Conservation (phyloP, 1,140 invertebrate genomes). For the Drosophila kepulauana region DNA sequence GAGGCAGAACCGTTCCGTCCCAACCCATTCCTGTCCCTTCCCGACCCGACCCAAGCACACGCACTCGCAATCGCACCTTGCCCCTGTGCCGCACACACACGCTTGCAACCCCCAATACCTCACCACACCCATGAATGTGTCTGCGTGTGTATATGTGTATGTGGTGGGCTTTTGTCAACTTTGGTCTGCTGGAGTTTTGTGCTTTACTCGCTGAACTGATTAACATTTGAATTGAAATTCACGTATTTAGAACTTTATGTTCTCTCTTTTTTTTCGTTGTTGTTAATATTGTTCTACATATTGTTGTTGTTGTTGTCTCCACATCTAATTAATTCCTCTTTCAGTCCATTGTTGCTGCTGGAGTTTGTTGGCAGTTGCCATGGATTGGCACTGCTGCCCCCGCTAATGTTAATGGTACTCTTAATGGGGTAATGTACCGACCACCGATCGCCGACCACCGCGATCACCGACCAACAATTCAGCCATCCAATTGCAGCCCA, state of each 20-base stretch:
- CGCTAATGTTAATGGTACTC: slow-evolving; percentile 66
- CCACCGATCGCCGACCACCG: neutral
- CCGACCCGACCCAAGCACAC: slow-evolving; percentile 4
- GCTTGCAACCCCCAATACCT: slow-evolving; percentile 25
- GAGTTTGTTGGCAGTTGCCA: slow-evolving; percentile 35
- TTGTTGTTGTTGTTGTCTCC: slow-evolving; percentile 75
- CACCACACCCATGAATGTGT: slow-evolving; percentile 37
- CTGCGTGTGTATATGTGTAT: slow-evolving; percentile 21
- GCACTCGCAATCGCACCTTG: slow-evolving; percentile 47
- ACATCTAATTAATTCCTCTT: slow-evolving; percentile 82
- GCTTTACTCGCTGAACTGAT: slow-evolving; percentile 65
- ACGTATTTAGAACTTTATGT: slow-evolving; percentile 76
- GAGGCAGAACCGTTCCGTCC: slow-evolving; percentile 51
- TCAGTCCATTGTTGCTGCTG: slow-evolving; percentile 68
- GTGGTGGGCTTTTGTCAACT: slow-evolving; percentile 65
- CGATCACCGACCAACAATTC: slow-evolving; percentile 35
- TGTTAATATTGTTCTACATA: slow-evolving; percentile 16
- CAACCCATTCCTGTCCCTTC: neutral
- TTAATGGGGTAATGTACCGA: slow-evolving; percentile 51
- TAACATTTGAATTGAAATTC: slow-evolving; percentile 83
- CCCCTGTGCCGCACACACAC: neutral
- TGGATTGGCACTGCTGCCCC: slow-evolving; percentile 58
- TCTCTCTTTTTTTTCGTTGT: slow-evolving; percentile 29
- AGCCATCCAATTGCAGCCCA: slow-evolving; percentile 63
- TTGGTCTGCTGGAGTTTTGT: slow-evolving; percentile 54